These are phyloP conservation scores for Ferdinandea cuprea DNA, from an alignment of 2,888 invertebrate genomes.

Conservation along the genomic window DNA sequence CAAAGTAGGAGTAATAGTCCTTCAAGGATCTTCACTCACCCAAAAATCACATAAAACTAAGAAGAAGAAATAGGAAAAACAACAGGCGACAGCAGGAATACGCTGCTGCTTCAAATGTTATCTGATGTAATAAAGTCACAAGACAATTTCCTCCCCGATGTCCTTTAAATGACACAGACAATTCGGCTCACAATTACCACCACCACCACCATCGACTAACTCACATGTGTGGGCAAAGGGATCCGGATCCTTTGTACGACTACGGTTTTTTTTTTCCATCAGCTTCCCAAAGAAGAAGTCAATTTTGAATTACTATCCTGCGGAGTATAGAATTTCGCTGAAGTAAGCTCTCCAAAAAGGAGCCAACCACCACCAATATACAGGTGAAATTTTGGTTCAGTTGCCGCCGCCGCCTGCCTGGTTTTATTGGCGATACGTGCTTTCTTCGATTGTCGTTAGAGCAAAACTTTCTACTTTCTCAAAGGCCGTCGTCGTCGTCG, in stretches of 20 bases:
- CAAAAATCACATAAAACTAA: conserved; percentile 67
- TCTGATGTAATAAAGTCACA: conserved; percentile 72
- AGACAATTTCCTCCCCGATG: conserved; percentile 54
- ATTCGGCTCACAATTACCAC: neutral
- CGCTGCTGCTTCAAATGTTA: conserved; percentile 51
- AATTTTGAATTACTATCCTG: conserved; percentile 65
- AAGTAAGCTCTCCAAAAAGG: conserved; percentile 45
- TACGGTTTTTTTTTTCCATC: conserved; percentile 24
- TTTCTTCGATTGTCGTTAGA: conserved; percentile 45
- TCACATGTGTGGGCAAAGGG: neutral
- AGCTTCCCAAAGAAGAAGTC: conserved; percentile 42
- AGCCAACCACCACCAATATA: neutral
- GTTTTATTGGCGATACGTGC: conserved; percentile 72
- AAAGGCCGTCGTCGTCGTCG: conserved; percentile 17
- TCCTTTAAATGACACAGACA: conserved; percentile 45
- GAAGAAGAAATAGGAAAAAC: neutral
- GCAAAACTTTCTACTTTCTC: conserved; percentile 32
- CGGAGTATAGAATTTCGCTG: conserved; percentile 53
- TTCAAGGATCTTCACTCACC: conserved; percentile 54
- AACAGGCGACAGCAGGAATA: neutral
- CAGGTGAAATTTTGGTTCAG: conserved; percentile 54
- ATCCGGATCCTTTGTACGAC: neutral
- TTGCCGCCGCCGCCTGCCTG: conserved; percentile 58
- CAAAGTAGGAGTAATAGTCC: conserved; percentile 41
- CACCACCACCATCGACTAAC: too few species aligned